Conservation (phyloP, 2,113 vertebrate species). For the Solea senegalensis region DNA sequence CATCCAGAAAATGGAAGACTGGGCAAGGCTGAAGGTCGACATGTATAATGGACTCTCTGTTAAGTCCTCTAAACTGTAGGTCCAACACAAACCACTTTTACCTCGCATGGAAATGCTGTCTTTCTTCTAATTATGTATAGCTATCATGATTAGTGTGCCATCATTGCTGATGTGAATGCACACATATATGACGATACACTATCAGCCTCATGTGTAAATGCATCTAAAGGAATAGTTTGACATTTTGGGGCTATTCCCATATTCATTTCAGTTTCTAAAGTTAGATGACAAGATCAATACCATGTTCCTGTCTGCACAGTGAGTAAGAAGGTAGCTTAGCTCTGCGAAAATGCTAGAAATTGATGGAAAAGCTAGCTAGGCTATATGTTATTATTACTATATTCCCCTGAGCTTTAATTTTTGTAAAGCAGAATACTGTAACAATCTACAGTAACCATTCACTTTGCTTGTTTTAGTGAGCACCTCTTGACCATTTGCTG, state of each 20-base stretch:
- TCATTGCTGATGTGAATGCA: background rate
- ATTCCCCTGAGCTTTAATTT: background rate
- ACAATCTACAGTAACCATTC: no score
- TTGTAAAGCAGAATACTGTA: background rate
- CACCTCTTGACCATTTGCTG: no score
- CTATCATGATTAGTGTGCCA: constrained; percentile 5
- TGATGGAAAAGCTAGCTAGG: background rate
- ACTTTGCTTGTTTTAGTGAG: no score
- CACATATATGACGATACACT: background rate
- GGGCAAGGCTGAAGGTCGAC: constrained; percentile 86
- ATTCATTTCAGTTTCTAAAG: background rate
- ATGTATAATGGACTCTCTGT: constrained; percentile 87
- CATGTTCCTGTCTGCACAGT: background rate
- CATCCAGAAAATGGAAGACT: constrained; percentile 87
- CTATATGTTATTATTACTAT: background rate
- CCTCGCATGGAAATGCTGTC: constrained; percentile 14
- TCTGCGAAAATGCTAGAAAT: background rate
- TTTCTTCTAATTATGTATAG: background rate
- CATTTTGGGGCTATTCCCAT: background rate
- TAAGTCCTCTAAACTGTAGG: constrained; percentile 81
- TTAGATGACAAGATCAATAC: background rate
- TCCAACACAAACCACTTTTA: constrained; percentile 12
- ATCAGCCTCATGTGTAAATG: background rate
- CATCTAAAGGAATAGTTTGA: background rate
- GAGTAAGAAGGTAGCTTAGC: constrained; percentile 4